Evolutionary conservation across 1,140 invertebrate species (phyloP).

Genomic region (Probaryconus sp.): DNA sequence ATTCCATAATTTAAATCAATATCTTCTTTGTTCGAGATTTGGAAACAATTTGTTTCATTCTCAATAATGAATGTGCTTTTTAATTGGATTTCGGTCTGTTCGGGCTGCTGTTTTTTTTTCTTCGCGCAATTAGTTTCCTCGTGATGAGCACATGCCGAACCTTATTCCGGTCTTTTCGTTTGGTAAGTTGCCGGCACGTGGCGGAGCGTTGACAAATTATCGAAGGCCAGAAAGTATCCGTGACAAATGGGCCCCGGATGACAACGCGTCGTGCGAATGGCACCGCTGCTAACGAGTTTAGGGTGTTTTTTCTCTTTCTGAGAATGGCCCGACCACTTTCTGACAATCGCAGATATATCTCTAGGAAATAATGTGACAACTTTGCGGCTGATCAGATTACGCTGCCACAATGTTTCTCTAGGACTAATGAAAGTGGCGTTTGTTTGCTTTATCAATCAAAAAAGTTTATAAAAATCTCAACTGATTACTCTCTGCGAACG

Average conservation of each 20-base stretch:
- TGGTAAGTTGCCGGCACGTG: conserved; percentile 51
- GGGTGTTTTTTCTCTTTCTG: conserved; percentile 19
- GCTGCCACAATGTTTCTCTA: background rate
- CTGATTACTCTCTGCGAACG: too few relatives aligned
- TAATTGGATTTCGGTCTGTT: conserved; percentile 46
- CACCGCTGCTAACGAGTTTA: conserved; percentile 43
- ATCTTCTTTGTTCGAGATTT: too few relatives aligned
- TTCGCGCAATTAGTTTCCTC: conserved; percentile 37
- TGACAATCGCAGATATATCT: conserved; percentile 23
- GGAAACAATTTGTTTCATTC: conserved; percentile 24
- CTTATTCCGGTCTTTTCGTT: conserved; percentile 31
- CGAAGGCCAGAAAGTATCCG: conserved; percentile 53
- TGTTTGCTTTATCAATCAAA: too few relatives aligned
- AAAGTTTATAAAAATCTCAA: too few relatives aligned
- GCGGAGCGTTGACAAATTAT: conserved; percentile 59
- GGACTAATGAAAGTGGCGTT: background rate
- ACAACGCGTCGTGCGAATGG: conserved; percentile 39
- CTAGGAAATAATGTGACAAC: conserved; percentile 11
- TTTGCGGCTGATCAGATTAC: conserved; percentile 4
- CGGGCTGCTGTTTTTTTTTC: conserved; percentile 19
- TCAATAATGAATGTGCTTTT: conserved; percentile 56
- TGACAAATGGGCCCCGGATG: conserved; percentile 56
- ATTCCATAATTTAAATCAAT: conserved; percentile 31
- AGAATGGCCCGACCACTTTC: conserved; percentile 18
- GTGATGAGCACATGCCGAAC: conserved; percentile 37